Evolutionary conservation across 1,140 invertebrate species (phyloP).

Genomic region (Rhopalosiphum maidis): DNA sequence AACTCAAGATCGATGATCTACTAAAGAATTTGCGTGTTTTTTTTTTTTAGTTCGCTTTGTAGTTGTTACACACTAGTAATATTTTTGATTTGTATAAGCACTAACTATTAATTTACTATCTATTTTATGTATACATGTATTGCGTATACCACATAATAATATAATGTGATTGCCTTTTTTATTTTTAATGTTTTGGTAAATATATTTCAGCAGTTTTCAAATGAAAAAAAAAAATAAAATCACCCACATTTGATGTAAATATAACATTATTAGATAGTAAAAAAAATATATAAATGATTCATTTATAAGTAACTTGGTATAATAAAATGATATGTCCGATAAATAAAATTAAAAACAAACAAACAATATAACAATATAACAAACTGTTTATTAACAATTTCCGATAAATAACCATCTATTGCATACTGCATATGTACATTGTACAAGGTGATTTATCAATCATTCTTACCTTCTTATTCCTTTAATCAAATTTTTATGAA

Average conservation of each 20-base stretch:
- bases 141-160: too few species aligned
- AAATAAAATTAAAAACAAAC: too few species aligned
- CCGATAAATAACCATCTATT: background rate
- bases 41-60: too few species aligned
- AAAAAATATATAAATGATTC: background rate
- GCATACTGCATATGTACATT: background rate
- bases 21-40: background rate
- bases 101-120: too few species aligned
- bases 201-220: too few species aligned
- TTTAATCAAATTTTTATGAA: background rate
- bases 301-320: background rate
- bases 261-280: background rate
- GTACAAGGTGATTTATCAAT: background rate
- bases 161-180: too few species aligned
- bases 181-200: too few species aligned
- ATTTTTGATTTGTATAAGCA: too few species aligned
- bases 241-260: background rate
- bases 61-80: too few species aligned
- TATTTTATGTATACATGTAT: too few species aligned
- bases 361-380: background rate
- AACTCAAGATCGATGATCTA: background rate
- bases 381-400: background rate
- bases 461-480: background rate
- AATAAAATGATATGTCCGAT: background rate
- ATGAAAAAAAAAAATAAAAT: background rate